These are phyloP conservation scores for Conopomorpha cramerella DNA, from an alignment of 1,140 invertebrate genomes.

Conservation along the genomic window DNA sequence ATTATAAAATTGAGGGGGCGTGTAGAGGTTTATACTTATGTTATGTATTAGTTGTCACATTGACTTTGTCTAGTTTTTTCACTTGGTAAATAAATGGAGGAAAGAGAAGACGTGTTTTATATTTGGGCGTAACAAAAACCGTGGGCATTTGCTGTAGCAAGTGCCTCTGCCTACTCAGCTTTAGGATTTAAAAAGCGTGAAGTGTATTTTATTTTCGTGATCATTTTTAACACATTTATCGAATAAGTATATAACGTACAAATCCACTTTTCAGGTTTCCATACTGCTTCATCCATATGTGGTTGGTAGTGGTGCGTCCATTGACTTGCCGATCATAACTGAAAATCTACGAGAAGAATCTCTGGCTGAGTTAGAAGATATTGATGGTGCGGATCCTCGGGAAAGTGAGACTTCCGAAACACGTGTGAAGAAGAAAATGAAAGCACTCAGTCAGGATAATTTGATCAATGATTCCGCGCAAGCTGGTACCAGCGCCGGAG, in stretches of 20 bases:
- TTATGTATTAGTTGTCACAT: too few species aligned
- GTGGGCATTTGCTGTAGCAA: too few species aligned
- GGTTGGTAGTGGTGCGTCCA: conserved; percentile 21
- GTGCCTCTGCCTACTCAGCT: too few species aligned
- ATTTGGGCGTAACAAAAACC: too few species aligned
- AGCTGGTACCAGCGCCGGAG: conserved; percentile 10
- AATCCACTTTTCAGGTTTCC: conserved; percentile 21
- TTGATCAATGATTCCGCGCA: conserved; percentile 12
- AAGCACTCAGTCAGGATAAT: conserved; percentile 27
- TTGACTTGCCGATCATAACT: conserved; percentile 27
- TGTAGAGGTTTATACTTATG: too few species aligned
- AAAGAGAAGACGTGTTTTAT: too few species aligned
- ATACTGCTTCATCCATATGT: conserved; percentile 31
- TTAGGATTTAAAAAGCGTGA: not conserved
- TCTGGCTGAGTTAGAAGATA: conserved; percentile 12
- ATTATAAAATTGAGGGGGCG: too few species aligned
- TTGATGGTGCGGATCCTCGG: conserved; percentile 7
- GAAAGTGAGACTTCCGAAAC: conserved; percentile 5
- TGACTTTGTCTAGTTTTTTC: too few species aligned
- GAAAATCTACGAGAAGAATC: conserved; percentile 26
- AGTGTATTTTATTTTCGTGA: conserved; percentile 1
- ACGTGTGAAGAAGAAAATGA: conserved; percentile 11
- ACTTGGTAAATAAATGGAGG: too few species aligned
- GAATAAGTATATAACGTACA: too few species aligned
- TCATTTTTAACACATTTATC: too few species aligned